These are phyloP conservation scores for Listrodromus nycthemerus DNA, from an alignment of 2,888 invertebrate species.

Conservation along the genomic window DNA sequence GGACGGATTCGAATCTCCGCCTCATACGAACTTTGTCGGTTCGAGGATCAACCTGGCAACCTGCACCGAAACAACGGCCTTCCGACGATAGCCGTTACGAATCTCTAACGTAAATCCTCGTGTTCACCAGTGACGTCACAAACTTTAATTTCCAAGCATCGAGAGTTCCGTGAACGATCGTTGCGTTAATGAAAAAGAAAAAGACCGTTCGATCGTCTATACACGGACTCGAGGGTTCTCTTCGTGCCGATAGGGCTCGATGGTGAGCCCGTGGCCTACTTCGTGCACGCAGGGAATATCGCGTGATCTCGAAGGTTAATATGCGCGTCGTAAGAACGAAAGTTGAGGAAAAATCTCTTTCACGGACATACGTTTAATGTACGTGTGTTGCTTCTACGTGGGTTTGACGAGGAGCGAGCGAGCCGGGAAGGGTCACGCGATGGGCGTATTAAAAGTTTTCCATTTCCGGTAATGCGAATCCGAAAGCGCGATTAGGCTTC, in stretches of 20 bases:
- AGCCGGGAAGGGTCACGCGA: constrained; percentile 57
- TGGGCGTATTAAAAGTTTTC: constrained; percentile 74
- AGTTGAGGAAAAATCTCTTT: constrained; percentile 29
- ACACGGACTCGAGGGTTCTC: background rate
- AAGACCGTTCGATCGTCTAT: background rate
- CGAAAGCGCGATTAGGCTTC: constrained; percentile 73
- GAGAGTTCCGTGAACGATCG: too few species aligned
- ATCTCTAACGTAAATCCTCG: too few species aligned
- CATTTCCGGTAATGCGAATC: constrained; percentile 78
- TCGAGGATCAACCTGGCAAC: too few species aligned
- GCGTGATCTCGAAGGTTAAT: constrained; percentile 2
- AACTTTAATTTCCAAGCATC: background rate
- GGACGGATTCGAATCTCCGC: background rate
- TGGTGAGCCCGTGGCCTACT: constrained; percentile 3
- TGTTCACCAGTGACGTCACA: too few species aligned
- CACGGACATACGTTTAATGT: background rate
- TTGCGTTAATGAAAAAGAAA: background rate
- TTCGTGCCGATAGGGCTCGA: background rate
- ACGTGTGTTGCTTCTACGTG: background rate
- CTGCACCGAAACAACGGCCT: too few species aligned
- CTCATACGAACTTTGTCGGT: too few species aligned
- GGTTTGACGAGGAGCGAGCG: constrained; percentile 30
- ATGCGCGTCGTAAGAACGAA: constrained; percentile 7
- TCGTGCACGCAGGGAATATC: constrained; percentile 14
- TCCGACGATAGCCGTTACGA: too few species aligned